Percentiles rank a stretch among this genome's conserved stretches.
phyloP scores from a whole-genome alignment of 2,113 vertebrate species.

The Plestiodon gilberti region DNA sequence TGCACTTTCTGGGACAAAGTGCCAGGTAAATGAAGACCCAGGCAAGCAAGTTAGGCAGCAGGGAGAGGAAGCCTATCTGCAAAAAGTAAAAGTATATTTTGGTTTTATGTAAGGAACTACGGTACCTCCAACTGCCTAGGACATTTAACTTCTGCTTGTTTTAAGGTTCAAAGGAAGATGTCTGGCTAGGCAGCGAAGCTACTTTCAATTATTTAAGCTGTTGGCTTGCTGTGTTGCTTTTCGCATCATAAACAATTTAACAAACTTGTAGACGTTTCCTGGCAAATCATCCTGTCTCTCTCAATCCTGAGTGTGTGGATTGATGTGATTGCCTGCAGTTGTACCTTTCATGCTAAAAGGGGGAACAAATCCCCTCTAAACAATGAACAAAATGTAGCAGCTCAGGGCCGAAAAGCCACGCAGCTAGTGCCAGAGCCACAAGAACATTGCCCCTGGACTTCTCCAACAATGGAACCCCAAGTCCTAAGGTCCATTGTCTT shows the following conservation, averaged over 20 bases:
- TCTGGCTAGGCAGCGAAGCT: background rate
- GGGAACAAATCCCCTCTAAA: background rate
- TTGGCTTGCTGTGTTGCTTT: background rate
- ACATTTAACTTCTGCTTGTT: background rate
- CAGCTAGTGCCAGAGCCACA: too few species aligned
- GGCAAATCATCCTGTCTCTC: background rate
- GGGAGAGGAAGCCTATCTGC: too few species aligned
- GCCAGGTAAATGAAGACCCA: too few species aligned
- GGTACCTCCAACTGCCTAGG: background rate
- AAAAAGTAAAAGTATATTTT: background rate
- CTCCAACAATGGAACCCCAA: too few species aligned
- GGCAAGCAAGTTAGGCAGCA: too few species aligned
- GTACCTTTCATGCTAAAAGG: background rate
- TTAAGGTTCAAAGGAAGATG: background rate
- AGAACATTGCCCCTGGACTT: too few species aligned
- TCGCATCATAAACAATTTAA: background rate
- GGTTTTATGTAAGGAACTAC: background rate
- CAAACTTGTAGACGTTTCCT: background rate
- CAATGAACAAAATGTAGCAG: rapidly evolving
- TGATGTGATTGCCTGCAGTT: background rate
- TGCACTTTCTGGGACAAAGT: too few species aligned
- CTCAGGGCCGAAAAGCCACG: background rate
- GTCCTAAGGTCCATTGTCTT: too few species aligned
- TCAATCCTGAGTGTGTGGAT: too few species aligned
- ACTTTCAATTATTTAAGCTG: background rate